phyloP scores from a whole-genome alignment of 2,113 vertebrate genomes.

The Osmerus mordax region DNA sequence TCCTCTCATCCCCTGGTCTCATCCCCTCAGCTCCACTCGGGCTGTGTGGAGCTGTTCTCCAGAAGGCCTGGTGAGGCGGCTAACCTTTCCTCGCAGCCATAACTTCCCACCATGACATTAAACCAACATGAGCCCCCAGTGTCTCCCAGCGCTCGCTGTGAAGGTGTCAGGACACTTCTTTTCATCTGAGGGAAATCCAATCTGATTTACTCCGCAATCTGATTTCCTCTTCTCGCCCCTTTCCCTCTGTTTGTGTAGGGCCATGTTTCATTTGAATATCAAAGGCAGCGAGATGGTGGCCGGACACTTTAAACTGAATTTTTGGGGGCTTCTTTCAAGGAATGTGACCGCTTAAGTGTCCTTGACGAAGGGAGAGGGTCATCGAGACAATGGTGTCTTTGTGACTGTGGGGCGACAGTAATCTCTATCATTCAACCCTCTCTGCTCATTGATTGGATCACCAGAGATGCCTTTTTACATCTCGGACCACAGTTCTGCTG shows the following conservation, averaged over 20 bases:
- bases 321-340: slow-evolving; percentile 53
- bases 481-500: slow-evolving; percentile 27
- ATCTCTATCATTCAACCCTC: slow-evolving; percentile 50
- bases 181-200: slow-evolving; percentile 66
- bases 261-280: slow-evolving; percentile 76
- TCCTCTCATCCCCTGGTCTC: slow-evolving; percentile 26
- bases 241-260: slow-evolving; percentile 59
- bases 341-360: slow-evolving; percentile 64
- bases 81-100: slow-evolving; percentile 65
- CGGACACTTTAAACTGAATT: slow-evolving; percentile 66
- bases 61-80: slow-evolving; percentile 54
- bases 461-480: slow-evolving; percentile 52
- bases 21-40: slow-evolving; percentile 27
- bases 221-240: slow-evolving; percentile 24
- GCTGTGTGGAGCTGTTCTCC: slow-evolving; percentile 58
- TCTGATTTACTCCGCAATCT: slow-evolving; percentile 61
- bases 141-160: slow-evolving; percentile 60
- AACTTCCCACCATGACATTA: slow-evolving; percentile 68
- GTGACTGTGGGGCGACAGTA: slow-evolving; percentile 42
- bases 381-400: slow-evolving; percentile 59
- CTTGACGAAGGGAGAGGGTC: slow-evolving; percentile 56
- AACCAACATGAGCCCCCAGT: slow-evolving; percentile 63
- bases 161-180: slow-evolving; percentile 67
- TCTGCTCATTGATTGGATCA: slow-evolving; percentile 36
- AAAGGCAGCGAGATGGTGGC: slow-evolving; percentile 65